phyloP scores from a whole-genome alignment of 1,140 invertebrate genomes.

The Xylocopa sonorina region DNA sequence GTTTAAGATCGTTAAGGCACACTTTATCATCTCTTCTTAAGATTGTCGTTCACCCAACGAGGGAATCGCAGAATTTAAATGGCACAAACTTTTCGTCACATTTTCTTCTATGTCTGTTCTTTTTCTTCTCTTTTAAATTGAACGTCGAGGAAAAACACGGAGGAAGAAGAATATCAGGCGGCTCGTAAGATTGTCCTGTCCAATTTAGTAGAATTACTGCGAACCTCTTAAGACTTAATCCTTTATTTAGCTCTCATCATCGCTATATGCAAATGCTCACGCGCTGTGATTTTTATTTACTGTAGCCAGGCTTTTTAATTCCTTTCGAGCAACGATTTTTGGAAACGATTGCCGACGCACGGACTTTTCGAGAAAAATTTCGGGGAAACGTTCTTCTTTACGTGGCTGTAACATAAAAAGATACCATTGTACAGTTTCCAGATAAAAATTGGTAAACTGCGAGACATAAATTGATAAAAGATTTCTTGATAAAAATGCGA shows the following conservation, averaged over 20 bases:
- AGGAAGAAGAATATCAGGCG: background rate
- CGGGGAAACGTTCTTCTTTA: no score
- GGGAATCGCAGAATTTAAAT: background rate
- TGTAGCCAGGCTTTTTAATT: background rate
- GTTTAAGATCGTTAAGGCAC: no score
- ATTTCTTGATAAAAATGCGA: background rate
- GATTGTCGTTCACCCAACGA: background rate
- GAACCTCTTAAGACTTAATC: constrained; percentile 18
- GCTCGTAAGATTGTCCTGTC: constrained; percentile 38
- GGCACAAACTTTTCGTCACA: background rate
- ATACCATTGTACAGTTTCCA: background rate
- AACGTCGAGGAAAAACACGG: background rate
- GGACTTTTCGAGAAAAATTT: background rate
- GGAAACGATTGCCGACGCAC: background rate
- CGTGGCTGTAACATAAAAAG: background rate
- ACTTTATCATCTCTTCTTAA: no score
- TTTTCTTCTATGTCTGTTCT: background rate
- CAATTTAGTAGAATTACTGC: background rate
- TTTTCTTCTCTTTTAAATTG: background rate
- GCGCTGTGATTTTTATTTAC: constrained; percentile 12
- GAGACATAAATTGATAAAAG: background rate
- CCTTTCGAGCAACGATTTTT: background rate
- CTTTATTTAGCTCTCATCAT: background rate
- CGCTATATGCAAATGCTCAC: background rate
- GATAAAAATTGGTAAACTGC: no score